Base-by-base conservation (phyloP, 2,797 vertebrate species). In the Sebastes nivosus region DNA sequence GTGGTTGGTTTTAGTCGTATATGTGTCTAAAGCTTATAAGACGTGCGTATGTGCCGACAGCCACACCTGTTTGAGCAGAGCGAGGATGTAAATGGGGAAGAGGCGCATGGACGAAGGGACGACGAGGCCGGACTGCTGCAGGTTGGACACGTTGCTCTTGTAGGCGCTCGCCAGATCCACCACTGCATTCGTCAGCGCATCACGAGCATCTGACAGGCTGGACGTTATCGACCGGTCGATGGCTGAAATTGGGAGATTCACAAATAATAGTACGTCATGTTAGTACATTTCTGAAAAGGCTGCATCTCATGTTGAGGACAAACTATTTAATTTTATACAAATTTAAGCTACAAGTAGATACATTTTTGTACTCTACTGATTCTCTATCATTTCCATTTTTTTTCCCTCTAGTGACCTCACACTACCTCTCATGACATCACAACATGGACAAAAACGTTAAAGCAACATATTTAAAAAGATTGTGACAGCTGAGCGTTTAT, bases 31-130 rank as follows among this genome's bases (percentile, higher is more conserved):
- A 59, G 2, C 63, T n/a, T 10, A 9, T 30, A 34, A 11, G 30
- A 64, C 18, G 27, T 54, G 29, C 38, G 20, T 55, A 7, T 42
- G 57, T 2, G 4, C 10, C 2, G 18, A 25, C 52, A 18, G 76
- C 69, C 77, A 2, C 71, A 99, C 98, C 97, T 99, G 98, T 93
- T 99, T 99, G 79, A 99, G 98, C 55, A 99, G 97, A 55, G 98
- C 95, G 58, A 98, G 95, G 74, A 98, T 92, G 89, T 98, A 99
- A 14, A 99, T 94, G 1, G 98, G 97, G 89, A 99, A 98, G 50
- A 99, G 95, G 63, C 95, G 95, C 89, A 99, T 95, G 78, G 96
- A 93, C n/a, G 94, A 92, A 0, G 99, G 98, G 25, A 97, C 93
- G 18, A 97, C 89, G 12, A 99, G 87, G 16, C 95, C 95, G 0